A percentile compares a stretch with the other conserved stretches of the same genome.
These are phyloP conservation scores for Campoletis raptor DNA, from an alignment of 2,888 invertebrate species.

Conservation along the genomic window DNA sequence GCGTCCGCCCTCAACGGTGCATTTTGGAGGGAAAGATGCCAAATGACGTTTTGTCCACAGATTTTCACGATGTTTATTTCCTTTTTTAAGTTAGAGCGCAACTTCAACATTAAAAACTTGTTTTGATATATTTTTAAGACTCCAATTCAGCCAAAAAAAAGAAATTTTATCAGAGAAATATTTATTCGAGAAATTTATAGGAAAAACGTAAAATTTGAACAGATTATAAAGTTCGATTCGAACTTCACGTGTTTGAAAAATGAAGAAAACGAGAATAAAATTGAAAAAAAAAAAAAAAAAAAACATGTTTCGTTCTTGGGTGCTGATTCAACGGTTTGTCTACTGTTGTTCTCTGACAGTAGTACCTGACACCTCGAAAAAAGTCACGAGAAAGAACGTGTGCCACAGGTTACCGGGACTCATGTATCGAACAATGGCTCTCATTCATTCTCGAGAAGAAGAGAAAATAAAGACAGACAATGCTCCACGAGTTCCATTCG, in stretches of 20 bases:
- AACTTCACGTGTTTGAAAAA: not conserved
- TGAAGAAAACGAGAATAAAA: not conserved
- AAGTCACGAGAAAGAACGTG: slow-evolving; percentile 52
- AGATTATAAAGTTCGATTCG: slow-evolving; percentile 1
- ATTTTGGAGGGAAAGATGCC: no score
- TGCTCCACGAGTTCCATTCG: slow-evolving; percentile 13
- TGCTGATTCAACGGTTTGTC: slow-evolving; percentile 34
- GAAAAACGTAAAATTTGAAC: not conserved
- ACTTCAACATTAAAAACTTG: not conserved
- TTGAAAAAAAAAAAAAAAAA: not conserved
- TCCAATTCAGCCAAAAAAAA: not conserved
- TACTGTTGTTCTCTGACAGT: slow-evolving; percentile 38
- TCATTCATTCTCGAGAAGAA: slow-evolving; percentile 58
- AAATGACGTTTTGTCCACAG: not conserved
- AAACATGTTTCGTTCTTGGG: not conserved
- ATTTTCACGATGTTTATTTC: not conserved
- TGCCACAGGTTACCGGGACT: slow-evolving; percentile 53
- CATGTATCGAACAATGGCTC: slow-evolving; percentile 61
- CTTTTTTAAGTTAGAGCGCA: not conserved
- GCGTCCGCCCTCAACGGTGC: no score
- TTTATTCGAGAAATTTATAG: not conserved
- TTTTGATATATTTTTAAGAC: not conserved
- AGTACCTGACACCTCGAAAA: slow-evolving; percentile 62
- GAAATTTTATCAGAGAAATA: not conserved
- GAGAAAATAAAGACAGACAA: slow-evolving; percentile 29